These are phyloP conservation scores for Heliopora coerulea DNA, from an alignment of 92 coral and sea anemone species.

Conservation along the genomic window DNA sequence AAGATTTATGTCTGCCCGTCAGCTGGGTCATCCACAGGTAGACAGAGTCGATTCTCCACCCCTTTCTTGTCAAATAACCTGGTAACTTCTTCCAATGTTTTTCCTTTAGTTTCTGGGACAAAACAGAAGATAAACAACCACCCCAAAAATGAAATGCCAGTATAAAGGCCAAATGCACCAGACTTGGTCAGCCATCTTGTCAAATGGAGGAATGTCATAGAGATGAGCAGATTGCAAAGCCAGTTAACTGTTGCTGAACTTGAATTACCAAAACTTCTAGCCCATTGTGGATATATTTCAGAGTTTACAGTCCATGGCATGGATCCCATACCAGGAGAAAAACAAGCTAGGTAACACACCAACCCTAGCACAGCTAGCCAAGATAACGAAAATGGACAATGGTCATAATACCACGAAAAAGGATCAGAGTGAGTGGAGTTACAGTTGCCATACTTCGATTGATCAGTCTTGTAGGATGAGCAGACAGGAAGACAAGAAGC, in stretches of 20 bases:
- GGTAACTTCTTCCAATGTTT: conserved; percentile 80
- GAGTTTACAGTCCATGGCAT: conserved; percentile 50
- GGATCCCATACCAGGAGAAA: conserved; percentile 50
- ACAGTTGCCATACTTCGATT: conserved; percentile 73
- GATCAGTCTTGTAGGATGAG: conserved; percentile 40
- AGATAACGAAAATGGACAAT: conserved; percentile 83
- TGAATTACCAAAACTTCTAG: conserved; percentile 47
- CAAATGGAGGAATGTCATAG: conserved; percentile 43
- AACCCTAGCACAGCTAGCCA: conserved; percentile 79
- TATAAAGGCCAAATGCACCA: conserved; percentile 92
- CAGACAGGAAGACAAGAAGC: conserved; percentile 72
- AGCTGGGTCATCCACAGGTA: background rate
- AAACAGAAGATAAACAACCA: conserved; percentile 72
- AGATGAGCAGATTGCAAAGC: conserved; percentile 18
- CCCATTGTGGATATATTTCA: conserved; percentile 51
- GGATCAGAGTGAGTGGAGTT: conserved; percentile 27
- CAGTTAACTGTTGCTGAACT: conserved; percentile 41
- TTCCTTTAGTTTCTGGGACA: conserved; percentile 91
- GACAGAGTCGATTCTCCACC: background rate
- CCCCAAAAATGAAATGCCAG: conserved; percentile 63
- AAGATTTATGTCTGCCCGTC: background rate
- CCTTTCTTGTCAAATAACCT: conserved; percentile 52
- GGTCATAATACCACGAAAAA: conserved; percentile 59
- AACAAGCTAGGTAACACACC: conserved; percentile 38
- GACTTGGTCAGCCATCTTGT: conserved; percentile 57